Evolutionary conservation across 2,113 vertebrate species (phyloP).

Genomic region (Anoplopoma fimbria): DNA sequence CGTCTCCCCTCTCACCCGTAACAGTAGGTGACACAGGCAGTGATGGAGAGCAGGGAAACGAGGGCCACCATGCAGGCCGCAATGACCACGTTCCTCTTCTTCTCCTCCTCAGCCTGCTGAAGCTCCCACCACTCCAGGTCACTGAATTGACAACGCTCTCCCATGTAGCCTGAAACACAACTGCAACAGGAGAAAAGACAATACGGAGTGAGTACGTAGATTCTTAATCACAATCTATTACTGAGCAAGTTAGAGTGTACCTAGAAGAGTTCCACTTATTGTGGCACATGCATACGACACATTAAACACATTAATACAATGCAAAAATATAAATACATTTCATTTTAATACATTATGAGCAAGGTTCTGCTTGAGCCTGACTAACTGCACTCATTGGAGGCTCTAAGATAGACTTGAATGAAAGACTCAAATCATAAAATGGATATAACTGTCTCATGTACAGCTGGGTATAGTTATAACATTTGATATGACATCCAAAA

Average conservation of each 20-base stretch:
- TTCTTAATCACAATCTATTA: background rate
- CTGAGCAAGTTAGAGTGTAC: no score
- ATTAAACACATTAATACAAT: background rate
- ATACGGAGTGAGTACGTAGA: background rate
- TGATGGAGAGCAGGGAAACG: slow-evolving; percentile 84
- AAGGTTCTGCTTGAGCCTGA: background rate
- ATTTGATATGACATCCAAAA: background rate
- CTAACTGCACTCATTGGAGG: no score
- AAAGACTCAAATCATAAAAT: background rate
- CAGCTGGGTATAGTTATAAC: background rate
- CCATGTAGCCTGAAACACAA: slow-evolving; percentile 87
- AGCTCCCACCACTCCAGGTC: slow-evolving; percentile 93
- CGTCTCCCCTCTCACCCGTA: slow-evolving; percentile 82
- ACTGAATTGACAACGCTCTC: slow-evolving; percentile 92
- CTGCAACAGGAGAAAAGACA: slow-evolving; percentile 69
- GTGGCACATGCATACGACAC: background rate
- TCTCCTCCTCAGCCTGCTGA: slow-evolving; percentile 80
- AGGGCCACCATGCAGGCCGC: slow-evolving; percentile 69
- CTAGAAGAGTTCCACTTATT: no score
- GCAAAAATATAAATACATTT: background rate
- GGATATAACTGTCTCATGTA: background rate
- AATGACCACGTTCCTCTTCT: slow-evolving; percentile 81
- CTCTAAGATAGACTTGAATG: no score
- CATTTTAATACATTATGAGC: background rate
- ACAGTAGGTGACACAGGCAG: slow-evolving; percentile 79